Base-by-base conservation (phyloP, 2,888 invertebrate species). In the Glyphotaelius pellucidus region DNA sequence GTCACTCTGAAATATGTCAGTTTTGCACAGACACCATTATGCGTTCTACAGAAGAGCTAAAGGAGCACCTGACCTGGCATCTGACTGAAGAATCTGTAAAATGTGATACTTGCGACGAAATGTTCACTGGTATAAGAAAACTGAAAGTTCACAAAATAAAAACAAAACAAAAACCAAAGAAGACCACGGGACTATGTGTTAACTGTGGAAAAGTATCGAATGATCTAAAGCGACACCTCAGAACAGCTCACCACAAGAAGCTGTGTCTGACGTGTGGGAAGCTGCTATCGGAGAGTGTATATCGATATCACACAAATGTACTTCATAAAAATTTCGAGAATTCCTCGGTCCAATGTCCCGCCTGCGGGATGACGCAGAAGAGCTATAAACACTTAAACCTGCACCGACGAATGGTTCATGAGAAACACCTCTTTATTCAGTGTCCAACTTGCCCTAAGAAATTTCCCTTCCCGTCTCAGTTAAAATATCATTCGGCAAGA, bases 231-330 rank as follows among this genome's bases (percentile, higher is more conserved):
- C 31, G 32, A 19, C 90, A 90, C 31, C 32, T 85, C 2, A 11
- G 14, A 31, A 38, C 9, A 32, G 15, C 25, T 32, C 90, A 25
- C 79, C 67, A 42, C 35, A 89, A 79, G 15, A 90, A 42, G 25
- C 90, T 90, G 15, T 90, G 90, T 52, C 19, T 47, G 15, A 42
- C 32, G n/a, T 90, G 90, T 85, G 90, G 90, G 0, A 90, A 90
- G 80, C 38, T 90, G 19, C n/a, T 90, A 7, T 25, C 85, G 32
- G 30, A 32, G 7, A 67, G 67, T 5, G 31, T 31, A 30, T 67
- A 67, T 88, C 19, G 11, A 4, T 19, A 32, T 52, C 87, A 88
- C 31, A 15, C 47, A 47, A 47, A 47, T 15, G 14, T 47, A 1
- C 47, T 47, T 47, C 47, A 47, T 47, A 47, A 47, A 15, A 47